Base-by-base conservation (phyloP, 2,888 invertebrate genomes). In the Operophtera brumata region DNA sequence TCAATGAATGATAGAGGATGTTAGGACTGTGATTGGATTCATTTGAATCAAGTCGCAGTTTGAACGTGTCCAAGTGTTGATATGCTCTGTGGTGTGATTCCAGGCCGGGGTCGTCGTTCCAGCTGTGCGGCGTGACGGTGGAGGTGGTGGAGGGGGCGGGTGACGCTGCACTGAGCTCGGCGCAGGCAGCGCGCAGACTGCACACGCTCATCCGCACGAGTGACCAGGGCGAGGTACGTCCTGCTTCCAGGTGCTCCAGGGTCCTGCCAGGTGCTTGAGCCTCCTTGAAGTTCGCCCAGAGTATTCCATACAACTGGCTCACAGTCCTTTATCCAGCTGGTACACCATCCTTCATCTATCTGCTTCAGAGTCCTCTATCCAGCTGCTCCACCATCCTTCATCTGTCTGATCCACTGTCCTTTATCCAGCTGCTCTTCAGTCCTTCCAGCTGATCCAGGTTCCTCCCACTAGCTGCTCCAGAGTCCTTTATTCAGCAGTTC, bases 41-140 rank as follows among this genome's bases (percentile, higher is more conserved):
- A n/a, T n/a, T n/a, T n/a, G n/a, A n/a, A n/a, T n/a, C n/a, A n/a
- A n/a, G n/a, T n/a, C n/a, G n/a, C n/a, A n/a, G n/a, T n/a, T n/a
- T n/a, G n/a, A n/a, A n/a, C n/a, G n/a, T n/a, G n/a, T n/a, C n/a
- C n/a, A 20, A 20, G 4, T 20, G 20, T 20, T 20, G 20, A 20
- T 20, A 20, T 20, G 20, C 20, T 20, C 20, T 20, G 20, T 20
- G 20, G 13, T 41, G 6, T 36, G 0, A 37, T 78, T 25, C 1
- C 47, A 75, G 85, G 67, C 49, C 83, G 0, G 90, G 91, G 1
- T 82, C 86, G 0, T 81, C 85, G 4, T 88, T 92, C 63, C 70
- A 78, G 8, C 80, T 95, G 14, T 91, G 92, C 46, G 91, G 92
- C 0, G 94, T 95, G 0, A 90, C 92, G 0, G 91, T 96, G 1